These are phyloP conservation scores for Montifringilla adamsi DNA, from an alignment of 2,113 vertebrate genomes.

Conservation along the genomic window DNA sequence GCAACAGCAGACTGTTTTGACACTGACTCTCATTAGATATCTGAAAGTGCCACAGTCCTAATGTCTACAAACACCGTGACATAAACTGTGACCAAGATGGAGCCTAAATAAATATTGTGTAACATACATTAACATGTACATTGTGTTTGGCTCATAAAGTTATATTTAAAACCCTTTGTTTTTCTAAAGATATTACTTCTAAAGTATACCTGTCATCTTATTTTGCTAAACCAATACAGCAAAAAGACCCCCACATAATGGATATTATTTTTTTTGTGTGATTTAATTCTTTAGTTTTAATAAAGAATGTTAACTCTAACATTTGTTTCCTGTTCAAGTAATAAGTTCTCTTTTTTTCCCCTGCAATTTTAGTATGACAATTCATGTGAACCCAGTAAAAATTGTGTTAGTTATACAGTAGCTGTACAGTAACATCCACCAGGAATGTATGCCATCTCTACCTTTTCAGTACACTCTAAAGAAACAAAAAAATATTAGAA, in stretches of 20 bases:
- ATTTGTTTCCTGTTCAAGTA: neutral
- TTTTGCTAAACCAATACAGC: neutral
- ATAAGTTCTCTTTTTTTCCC: neutral
- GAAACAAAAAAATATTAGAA: neutral
- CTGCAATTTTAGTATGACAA: neutral
- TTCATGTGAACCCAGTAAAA: neutral
- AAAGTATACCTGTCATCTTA: neutral
- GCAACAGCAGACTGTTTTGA: neutral
- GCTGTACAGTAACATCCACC: neutral
- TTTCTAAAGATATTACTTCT: neutral
- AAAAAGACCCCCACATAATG: neutral
- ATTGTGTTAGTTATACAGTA: neutral
- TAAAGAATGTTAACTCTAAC: constrained; percentile 6
- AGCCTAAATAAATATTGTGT: neutral
- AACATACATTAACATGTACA: neutral
- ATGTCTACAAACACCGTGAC: neutral
- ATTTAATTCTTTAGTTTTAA: constrained; percentile 27
- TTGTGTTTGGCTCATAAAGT: neutral
- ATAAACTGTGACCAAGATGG: neutral
- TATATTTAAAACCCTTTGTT: neutral
- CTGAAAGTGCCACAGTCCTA: neutral
- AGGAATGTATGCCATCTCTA: neutral
- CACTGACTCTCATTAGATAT: neutral
- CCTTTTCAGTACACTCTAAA: neutral
- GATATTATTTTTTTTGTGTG: neutral